A percentile compares a stretch with the other conserved stretches of the same genome.
These are phyloP conservation scores for Protobothrops flavoviridis DNA, from an alignment of 2,113 vertebrate species.

Conservation along the genomic window DNA sequence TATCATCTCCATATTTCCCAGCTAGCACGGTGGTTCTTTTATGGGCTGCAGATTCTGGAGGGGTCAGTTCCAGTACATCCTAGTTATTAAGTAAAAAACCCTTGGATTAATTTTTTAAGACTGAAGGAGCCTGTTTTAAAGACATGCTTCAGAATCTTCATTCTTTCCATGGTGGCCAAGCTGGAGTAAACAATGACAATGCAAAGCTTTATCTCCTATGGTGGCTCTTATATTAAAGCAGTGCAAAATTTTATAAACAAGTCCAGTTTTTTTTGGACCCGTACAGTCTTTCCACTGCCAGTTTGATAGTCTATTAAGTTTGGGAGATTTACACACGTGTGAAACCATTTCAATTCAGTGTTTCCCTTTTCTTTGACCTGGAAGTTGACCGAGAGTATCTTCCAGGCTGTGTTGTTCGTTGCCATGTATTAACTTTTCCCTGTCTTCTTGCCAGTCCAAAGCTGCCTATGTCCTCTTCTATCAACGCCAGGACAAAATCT, in stretches of 20 bases:
- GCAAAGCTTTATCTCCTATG: not conserved
- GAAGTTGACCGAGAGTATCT: not conserved
- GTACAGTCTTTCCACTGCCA: not conserved
- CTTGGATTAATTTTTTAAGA: not conserved
- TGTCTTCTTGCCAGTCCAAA: constrained; percentile 71
- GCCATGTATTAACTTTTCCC: not conserved
- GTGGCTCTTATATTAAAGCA: not conserved
- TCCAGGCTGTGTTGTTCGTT: not conserved
- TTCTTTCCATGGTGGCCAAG: not conserved
- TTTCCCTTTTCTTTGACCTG: not conserved
- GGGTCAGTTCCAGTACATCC: not conserved
- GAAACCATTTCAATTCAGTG: not conserved
- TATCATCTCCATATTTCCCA: not conserved
- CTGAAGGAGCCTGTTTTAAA: not conserved
- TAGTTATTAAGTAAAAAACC: not conserved
- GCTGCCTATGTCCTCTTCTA: constrained; percentile 87
- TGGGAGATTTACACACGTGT: not conserved
- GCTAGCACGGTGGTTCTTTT: not conserved
- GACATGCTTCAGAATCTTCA: not conserved
- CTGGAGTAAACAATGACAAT: not conserved
- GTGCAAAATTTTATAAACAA: not conserved
- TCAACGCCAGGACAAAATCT: constrained; percentile 81
- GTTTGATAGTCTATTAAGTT: not conserved
- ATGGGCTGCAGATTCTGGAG: not conserved
- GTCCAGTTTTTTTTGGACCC: not conserved